Percentiles rank a stretch among this genome's conserved stretches.
Evolutionary conservation across 1,140 invertebrate species (phyloP).

Genomic region (Ips typographus): DNA sequence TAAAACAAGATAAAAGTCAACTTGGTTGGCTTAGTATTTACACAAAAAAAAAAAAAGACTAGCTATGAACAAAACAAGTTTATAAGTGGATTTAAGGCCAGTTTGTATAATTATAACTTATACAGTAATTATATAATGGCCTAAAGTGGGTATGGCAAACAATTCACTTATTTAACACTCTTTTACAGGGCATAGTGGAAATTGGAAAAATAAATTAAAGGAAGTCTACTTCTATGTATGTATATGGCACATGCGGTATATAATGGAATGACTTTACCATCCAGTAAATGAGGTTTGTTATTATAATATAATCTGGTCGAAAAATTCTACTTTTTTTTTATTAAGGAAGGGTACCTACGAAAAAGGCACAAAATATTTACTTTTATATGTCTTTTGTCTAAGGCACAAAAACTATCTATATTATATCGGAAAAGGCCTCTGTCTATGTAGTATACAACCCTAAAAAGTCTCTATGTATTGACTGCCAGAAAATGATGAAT

Average conservation of each 20-base stretch:
- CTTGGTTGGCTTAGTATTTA: conserved; percentile 19
- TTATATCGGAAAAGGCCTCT: conserved; percentile 33
- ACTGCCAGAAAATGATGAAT: not conserved
- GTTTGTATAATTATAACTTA: conserved; percentile 13
- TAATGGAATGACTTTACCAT: conserved; percentile 31
- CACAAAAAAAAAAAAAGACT: conserved; percentile 33
- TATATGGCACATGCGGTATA: conserved; percentile 36
- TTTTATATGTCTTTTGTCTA: conserved; percentile 30
- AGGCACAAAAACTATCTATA: conserved; percentile 35
- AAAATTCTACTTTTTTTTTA: not conserved
- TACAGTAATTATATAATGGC: not conserved
- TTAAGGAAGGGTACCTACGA: conserved; percentile 25
- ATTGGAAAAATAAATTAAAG: conserved; percentile 4
- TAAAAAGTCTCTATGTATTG: not conserved
- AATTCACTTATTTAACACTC: conserved; percentile 29
- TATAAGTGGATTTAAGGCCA: conserved; percentile 17
- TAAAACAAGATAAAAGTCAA: conserved; percentile 19
- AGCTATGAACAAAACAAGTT: conserved; percentile 36
- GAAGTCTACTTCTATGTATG: not conserved
- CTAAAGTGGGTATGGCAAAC: conserved; percentile 31
- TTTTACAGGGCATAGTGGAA: not conserved
- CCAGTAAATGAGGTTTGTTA: not conserved
- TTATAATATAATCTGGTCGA: not conserved
- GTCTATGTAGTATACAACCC: conserved; percentile 8
- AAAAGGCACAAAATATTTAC: conserved; percentile 31